Base-by-base conservation (phyloP, 2,888 invertebrate species). In the Phalera bucephala region DNA sequence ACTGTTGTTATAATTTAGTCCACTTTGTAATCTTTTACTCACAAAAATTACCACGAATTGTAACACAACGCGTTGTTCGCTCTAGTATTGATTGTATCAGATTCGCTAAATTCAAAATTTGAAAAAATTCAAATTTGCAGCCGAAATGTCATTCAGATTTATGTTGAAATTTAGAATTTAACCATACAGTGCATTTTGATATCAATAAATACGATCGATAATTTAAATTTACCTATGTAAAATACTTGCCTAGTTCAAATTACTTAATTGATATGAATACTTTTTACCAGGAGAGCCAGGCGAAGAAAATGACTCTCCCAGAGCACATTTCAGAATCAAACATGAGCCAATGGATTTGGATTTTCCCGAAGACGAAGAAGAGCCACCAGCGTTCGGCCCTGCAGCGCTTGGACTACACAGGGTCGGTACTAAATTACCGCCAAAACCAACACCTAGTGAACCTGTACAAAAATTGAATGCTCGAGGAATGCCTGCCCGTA, bases 401-500 rank as follows among this genome's bases (percentile, higher is more conserved):
- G 96, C 95, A 29, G 94, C 95, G 25, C 90, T 96, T 36, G 96
- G 96, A 3, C 81, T 96, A 19, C 95, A 95, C 65, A 91, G 96
- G 67, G 95, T 96, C 26, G 96, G 96, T 10, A 93, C 95, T 1
- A 92, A 92, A 46, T 91, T 93, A 52, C 94, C 94, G 41, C 93
- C 94, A 36, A 93, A 92, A 74, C 93, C 93, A 36, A 92, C 93
- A 61, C 94, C 94, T 8, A 91, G 92, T 61, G 94, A 93, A 70
- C 95, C 95, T 14, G 92, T 94, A n/a, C 94, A 95, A 76, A 94
- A 95, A 52, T 82, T 96, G 1, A 96, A 96, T 73, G 94, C 96
- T 1, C 91, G 96, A 63, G 96, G 96, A 28, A 96, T 96, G 96
- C 97, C 97, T 34, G 96, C 95, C 3, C 91, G 97, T 40, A 96